Base-by-base conservation (phyloP, 2,797 vertebrate species). In the Enteromius afrohamiltoni region DNA sequence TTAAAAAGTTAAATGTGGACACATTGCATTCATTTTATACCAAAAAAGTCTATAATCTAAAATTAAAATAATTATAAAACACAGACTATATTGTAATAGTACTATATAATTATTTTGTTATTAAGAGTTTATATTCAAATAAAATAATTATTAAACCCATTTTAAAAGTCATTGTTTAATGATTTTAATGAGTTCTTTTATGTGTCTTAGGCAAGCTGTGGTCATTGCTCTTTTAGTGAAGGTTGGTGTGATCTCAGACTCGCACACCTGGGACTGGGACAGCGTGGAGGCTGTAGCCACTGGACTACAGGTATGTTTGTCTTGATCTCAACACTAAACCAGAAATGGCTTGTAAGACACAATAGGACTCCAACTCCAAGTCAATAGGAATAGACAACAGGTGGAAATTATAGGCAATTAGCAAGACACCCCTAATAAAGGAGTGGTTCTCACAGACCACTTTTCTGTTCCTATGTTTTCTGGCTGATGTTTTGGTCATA, bases 281-380 rank as follows among this genome's bases (percentile, higher is more conserved):
- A 98, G 92, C 10, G 97, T 98, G 89, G 97, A 99, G 93, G 97
- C 96, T 84, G 97, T 99, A 82, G 98, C 98, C 60, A 99, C 98
- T 1, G 98, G 98, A 73, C 91, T 99, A 79, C 98, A 99, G 95
- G 98, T 99, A 51, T 58, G 21, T 42, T 8, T 82, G 9, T 47
- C 62, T 55, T 49, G 51, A 40, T 45, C 19, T 49, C 2, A 62
- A 21, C 40, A 9, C 7, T 16, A 51, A 76, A 31, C 6, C 10
- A 34, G 31, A 40, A 34, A 58, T 58, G 10, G 19, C 71, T 55
- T 1, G 73, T 40, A 21, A 23, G 31, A 55, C 17, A 42, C 40
- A 42, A 42, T 42, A 10, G n/a, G n/a, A n/a, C n/a, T n/a, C n/a
- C 11, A 10, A 42, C 40, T 9, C 40, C 40, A 42, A 42, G 40